These are phyloP conservation scores for Graptemys geographica DNA, from an alignment of 2,797 vertebrate genomes.

Conservation along the genomic window DNA sequence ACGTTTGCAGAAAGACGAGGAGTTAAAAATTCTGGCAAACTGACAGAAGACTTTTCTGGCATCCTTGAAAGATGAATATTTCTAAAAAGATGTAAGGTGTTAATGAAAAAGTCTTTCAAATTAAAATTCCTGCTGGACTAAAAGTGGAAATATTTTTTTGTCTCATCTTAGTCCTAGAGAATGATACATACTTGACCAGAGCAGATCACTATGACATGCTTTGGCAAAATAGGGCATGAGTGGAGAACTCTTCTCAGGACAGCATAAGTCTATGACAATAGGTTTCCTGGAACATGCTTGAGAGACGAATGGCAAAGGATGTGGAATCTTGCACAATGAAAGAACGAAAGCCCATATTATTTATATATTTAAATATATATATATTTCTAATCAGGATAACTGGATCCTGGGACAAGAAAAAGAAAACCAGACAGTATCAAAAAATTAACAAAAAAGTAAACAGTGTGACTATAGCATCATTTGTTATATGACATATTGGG, in stretches of 20 bases:
- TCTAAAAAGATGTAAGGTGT: constrained; percentile 70
- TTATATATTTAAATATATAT: too few species aligned
- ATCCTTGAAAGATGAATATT: constrained; percentile 50
- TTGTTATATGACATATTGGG: background rate
- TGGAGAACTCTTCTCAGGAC: constrained; percentile 39
- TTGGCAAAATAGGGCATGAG: background rate
- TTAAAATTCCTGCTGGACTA: constrained; percentile 20
- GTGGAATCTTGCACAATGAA: background rate
- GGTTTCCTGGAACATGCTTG: background rate
- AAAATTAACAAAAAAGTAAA: background rate
- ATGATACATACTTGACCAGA: constrained; percentile 24
- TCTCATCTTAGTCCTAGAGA: constrained; percentile 5
- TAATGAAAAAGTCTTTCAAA: constrained; percentile 74
- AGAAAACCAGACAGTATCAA: background rate
- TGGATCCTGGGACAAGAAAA: background rate
- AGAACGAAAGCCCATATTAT: background rate
- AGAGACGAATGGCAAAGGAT: background rate
- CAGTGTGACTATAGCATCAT: too few species aligned
- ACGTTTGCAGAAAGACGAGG: background rate
- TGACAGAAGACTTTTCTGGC: constrained; percentile 64
- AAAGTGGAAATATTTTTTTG: constrained; percentile 4
- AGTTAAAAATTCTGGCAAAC: constrained; percentile 58
- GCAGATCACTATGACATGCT: constrained; percentile 1
- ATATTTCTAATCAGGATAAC: too few species aligned
- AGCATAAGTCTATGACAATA: background rate